A percentile compares a stretch with the other conserved stretches of the same genome.
Conservation (phyloP, 2,113 vertebrate genomes). For the Ia io region DNA sequence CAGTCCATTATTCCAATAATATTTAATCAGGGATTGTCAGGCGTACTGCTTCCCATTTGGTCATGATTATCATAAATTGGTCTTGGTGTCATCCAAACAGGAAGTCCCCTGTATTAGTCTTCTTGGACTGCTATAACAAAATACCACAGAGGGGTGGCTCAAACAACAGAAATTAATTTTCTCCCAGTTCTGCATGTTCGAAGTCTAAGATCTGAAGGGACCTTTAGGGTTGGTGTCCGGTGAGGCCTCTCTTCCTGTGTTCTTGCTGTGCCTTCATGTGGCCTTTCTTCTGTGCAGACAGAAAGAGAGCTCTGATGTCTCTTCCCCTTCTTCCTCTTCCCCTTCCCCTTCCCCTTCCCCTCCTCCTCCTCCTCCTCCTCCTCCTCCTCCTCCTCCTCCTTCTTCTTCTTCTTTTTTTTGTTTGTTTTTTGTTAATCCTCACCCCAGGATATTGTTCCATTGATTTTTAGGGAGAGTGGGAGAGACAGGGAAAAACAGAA, state of each 20-base stretch:
- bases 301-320: not conserved
- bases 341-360: too few species aligned
- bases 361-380: too few species aligned
- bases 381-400: too few species aligned
- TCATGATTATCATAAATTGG: not conserved
- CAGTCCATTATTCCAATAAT: not conserved
- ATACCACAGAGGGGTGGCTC: not conserved
- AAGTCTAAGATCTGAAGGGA: not conserved
- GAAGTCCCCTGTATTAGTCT: not conserved
- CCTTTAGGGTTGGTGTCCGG: not conserved
- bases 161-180: not conserved
- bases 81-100: not conserved
- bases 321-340: not conserved
- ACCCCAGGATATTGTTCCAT: too few species aligned
- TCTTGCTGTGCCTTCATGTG: not conserved
- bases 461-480: too few species aligned
- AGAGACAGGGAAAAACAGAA: too few species aligned
- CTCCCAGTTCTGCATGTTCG: not conserved
- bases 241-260: not conserved
- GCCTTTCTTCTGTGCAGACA: not conserved
- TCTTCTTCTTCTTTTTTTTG: too few species aligned
- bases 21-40: not conserved
- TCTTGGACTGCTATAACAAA: not conserved
- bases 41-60: not conserved
- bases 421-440: too few species aligned